These are phyloP conservation scores for Notodonta dromedarius DNA, from an alignment of 2,888 invertebrate genomes.

Conservation along the genomic window DNA sequence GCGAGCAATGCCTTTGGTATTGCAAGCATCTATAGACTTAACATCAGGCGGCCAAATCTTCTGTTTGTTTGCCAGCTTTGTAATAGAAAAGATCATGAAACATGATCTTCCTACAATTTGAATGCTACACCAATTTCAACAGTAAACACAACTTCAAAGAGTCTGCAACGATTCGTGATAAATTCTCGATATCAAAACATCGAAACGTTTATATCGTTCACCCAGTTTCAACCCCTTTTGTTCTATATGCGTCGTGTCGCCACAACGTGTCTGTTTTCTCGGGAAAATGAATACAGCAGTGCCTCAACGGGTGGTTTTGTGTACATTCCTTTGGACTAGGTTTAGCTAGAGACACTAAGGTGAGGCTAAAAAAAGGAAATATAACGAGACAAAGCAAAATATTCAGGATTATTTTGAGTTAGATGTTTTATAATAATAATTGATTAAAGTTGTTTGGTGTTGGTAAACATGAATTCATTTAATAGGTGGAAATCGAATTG, in stretches of 20 bases:
- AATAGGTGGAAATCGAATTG: too few relatives aligned
- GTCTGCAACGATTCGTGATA: not conserved
- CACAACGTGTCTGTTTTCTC: constrained; percentile 31
- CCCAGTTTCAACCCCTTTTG: constrained; percentile 31
- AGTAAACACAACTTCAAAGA: not conserved
- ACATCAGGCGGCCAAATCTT: too few relatives aligned
- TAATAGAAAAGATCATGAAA: too few relatives aligned
- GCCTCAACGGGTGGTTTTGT: constrained; percentile 8
- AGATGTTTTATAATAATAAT: too few relatives aligned
- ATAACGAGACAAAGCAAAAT: not conserved
- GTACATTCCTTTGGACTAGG: not conserved
- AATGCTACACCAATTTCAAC: not conserved
- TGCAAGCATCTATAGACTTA: too few relatives aligned
- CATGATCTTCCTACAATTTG: too few relatives aligned
- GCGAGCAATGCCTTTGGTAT: too few relatives aligned
- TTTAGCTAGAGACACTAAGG: not conserved
- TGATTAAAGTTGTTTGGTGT: too few relatives aligned
- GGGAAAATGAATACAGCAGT: constrained; percentile 29
- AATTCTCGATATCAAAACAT: constrained; percentile 7
- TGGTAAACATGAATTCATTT: too few relatives aligned
- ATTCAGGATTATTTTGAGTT: too few relatives aligned
- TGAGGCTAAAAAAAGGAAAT: not conserved
- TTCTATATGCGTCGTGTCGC: constrained; percentile 48
- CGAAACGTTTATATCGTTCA: constrained; percentile 13
- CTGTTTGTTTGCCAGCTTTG: too few relatives aligned